Conservation (phyloP, 2,888 invertebrate species). For the Altica lythri region DNA sequence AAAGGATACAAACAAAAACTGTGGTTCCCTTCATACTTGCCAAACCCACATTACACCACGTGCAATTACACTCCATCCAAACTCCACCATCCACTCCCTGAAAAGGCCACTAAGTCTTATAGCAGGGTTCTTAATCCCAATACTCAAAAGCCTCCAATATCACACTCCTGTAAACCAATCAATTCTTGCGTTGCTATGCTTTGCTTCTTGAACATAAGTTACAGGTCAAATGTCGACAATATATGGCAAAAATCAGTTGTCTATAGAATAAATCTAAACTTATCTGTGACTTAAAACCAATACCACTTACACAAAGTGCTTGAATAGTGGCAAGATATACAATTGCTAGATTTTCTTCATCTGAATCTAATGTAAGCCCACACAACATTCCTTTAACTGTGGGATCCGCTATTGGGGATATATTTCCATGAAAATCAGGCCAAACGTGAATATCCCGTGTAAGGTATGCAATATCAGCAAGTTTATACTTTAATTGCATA, state of each 20-base stretch:
- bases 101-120: too few species aligned
- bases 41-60: too few species aligned
- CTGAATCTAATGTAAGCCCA: slow-evolving; percentile 75
- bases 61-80: too few species aligned
- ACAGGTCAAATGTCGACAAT: not conserved
- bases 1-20: too few species aligned
- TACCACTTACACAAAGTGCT: slow-evolving; percentile 76
- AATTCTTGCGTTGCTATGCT: too few species aligned
- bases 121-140: too few species aligned
- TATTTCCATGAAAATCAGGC: slow-evolving; percentile 96
- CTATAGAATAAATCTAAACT: not conserved
- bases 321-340: slow-evolving; percentile 88
- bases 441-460: slow-evolving; percentile 85
- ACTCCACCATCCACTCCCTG: too few species aligned
- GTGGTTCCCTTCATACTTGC: too few species aligned
- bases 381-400: slow-evolving; percentile 78
- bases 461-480: slow-evolving; percentile 65
- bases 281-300: not conserved
- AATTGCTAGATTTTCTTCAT: slow-evolving; percentile 77
- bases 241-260: not conserved
- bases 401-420: slow-evolving; percentile 89
- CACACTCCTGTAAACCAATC: too few species aligned
- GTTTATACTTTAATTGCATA: slow-evolving; percentile 61
- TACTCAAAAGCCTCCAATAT: too few species aligned
- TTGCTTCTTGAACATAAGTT: too few species aligned